These are phyloP conservation scores for Marmota flaviventris DNA, from an alignment of 2,113 vertebrate genomes.

Conservation along the genomic window DNA sequence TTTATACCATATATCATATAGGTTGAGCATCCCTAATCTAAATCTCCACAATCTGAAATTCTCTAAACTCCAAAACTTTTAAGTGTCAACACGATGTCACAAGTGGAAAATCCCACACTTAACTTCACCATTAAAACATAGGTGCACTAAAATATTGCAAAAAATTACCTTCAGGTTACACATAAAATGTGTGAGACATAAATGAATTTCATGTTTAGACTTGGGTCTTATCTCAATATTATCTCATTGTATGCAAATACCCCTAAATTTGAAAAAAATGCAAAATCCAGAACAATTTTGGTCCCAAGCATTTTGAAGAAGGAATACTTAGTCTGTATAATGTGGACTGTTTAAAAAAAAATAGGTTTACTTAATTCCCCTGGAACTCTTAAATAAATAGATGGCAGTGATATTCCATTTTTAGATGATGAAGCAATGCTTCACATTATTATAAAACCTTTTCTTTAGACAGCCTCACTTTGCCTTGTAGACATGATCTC, in stretches of 20 bases:
- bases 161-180: not conserved
- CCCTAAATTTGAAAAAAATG: not conserved
- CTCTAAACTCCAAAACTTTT: not conserved
- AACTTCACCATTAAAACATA: not conserved
- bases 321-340: not conserved
- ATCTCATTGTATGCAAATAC: not conserved
- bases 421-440: conserved; percentile 55
- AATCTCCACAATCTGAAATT: not conserved
- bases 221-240: not conserved
- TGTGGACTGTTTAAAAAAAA: not conserved
- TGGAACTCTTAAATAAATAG: conserved; percentile 52
- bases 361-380: conserved; percentile 24
- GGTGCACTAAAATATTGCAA: not conserved
- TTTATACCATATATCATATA: not conserved
- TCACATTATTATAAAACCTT: conserved; percentile 24
- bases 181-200: not conserved
- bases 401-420: conserved; percentile 24
- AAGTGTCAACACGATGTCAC: not conserved
- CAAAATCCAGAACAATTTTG: not conserved
- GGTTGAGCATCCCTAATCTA: not conserved
- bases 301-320: not conserved
- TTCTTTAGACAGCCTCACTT: not conserved
- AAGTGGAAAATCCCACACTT: not conserved
- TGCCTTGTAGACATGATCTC: conserved; percentile 75
- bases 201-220: not conserved